Evolutionary conservation across 2,113 vertebrate genomes (phyloP).

Genomic region (Catharus fuscescens): DNA sequence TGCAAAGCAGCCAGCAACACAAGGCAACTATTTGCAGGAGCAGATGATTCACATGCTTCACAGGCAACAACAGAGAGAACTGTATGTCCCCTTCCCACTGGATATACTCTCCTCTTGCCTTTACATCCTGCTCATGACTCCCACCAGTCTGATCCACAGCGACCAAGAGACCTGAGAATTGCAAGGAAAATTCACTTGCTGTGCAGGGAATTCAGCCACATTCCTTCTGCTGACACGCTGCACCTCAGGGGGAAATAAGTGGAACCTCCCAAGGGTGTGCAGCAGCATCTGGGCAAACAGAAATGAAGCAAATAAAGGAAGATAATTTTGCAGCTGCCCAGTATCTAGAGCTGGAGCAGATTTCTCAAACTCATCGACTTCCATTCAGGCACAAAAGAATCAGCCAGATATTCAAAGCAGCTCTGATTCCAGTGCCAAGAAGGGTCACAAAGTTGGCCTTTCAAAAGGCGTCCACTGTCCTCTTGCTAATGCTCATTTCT

Average conservation of each 20-base stretch:
- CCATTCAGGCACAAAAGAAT: not conserved
- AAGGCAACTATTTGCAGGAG: not conserved
- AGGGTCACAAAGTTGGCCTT: not conserved
- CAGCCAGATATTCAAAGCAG: not conserved
- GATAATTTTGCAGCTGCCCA: not conserved
- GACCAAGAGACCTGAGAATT: not conserved
- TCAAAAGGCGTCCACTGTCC: not conserved
- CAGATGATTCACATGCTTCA: not conserved
- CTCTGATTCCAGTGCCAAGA: not conserved
- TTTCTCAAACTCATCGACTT: not conserved
- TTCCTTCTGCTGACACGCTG: not conserved
- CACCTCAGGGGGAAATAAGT: not conserved
- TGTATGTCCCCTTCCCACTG: not conserved
- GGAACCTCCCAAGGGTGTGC: not conserved
- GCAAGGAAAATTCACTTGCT: not conserved
- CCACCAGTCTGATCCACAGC: not conserved
- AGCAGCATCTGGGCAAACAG: not conserved
- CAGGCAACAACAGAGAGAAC: not conserved
- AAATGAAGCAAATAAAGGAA: not conserved
- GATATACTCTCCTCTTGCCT: not conserved
- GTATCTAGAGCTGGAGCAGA: not conserved
- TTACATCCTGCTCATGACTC: not conserved
- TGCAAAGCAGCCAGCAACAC: not conserved
- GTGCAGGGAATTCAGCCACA: not conserved
- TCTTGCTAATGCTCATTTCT: not conserved